Evolutionary conservation across 2,113 vertebrate genomes (phyloP).

Genomic region (Shinisaurus crocodilurus): DNA sequence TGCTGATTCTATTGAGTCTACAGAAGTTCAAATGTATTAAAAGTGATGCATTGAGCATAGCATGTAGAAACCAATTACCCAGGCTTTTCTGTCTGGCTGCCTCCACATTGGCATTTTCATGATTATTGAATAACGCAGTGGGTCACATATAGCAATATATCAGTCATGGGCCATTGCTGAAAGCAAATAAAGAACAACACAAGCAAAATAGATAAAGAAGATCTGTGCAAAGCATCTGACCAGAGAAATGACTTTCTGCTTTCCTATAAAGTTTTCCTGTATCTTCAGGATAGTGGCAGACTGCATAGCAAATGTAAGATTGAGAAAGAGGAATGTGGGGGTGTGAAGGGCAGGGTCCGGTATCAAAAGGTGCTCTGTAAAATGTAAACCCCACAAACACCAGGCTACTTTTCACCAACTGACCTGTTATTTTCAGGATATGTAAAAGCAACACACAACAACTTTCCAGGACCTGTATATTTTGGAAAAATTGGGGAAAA

Average conservation of each 20-base stretch:
- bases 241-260: background rate
- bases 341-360: background rate
- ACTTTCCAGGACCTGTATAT: no score
- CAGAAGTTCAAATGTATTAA: background rate
- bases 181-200: constrained; percentile 23
- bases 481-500: no score
- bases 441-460: no score
- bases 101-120: background rate
- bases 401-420: no score
- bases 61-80: background rate
- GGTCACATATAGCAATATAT: constrained; percentile 27
- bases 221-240: constrained; percentile 22
- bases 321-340: constrained; percentile 38
- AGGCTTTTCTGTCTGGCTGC: background rate
- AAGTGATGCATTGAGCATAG: background rate
- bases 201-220: constrained; percentile 13
- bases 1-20: background rate
- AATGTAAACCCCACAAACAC: no score
- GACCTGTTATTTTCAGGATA: no score
- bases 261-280: constrained; percentile 15
- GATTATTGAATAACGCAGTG: constrained; percentile 11
- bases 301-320: background rate
- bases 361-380: no score
- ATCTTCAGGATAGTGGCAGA: constrained; percentile 22
- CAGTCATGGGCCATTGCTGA: constrained; percentile 33